These are phyloP conservation scores for Zonitis immaculata DNA, from an alignment of 2,888 invertebrate species.

Conservation along the genomic window DNA sequence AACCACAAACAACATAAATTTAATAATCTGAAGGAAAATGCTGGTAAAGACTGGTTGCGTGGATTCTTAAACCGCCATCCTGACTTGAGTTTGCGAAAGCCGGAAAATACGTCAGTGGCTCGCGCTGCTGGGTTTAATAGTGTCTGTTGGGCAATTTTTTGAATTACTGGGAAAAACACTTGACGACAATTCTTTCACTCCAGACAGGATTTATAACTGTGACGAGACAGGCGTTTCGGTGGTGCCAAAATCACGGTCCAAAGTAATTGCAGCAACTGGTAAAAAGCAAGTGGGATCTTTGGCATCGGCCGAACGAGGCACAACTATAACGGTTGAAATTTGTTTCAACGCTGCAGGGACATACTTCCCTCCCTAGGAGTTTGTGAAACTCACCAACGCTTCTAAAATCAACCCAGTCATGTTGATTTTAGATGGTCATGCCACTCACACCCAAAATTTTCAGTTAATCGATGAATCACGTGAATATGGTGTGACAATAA, in stretches of 20 bases:
- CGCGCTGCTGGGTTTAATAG: constrained; percentile 38
- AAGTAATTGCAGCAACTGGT: constrained; percentile 21
- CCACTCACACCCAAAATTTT: constrained; percentile 27
- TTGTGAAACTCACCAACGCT: not conserved
- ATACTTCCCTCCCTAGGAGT: constrained; percentile 4
- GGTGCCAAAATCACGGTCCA: constrained; percentile 28
- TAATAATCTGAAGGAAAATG: constrained; percentile 6
- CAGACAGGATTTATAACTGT: constrained; percentile 27
- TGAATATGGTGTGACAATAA: constrained; percentile 29
- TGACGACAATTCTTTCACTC: constrained; percentile 30
- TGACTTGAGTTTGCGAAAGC: constrained; percentile 14
- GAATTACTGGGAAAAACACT: constrained; percentile 24
- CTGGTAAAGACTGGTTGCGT: constrained; percentile 16
- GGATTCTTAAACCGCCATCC: constrained; percentile 51
- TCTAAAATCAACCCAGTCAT: constrained; percentile 11
- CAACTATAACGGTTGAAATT: constrained; percentile 5
- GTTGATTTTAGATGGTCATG: constrained; percentile 18
- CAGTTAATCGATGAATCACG: constrained; percentile 33
- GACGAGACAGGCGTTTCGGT: constrained; percentile 38
- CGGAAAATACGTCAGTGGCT: constrained; percentile 30
- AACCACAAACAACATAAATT: constrained; percentile 5
- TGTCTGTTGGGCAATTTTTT: constrained; percentile 25
- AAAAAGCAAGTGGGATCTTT: constrained; percentile 16
- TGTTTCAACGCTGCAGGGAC: constrained; percentile 11
- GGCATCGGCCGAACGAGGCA: not conserved